A percentile compares a stretch with the other conserved stretches of the same genome.
Conservation (phyloP, 2,888 invertebrate genomes). For the Diarsia dahlii region DNA sequence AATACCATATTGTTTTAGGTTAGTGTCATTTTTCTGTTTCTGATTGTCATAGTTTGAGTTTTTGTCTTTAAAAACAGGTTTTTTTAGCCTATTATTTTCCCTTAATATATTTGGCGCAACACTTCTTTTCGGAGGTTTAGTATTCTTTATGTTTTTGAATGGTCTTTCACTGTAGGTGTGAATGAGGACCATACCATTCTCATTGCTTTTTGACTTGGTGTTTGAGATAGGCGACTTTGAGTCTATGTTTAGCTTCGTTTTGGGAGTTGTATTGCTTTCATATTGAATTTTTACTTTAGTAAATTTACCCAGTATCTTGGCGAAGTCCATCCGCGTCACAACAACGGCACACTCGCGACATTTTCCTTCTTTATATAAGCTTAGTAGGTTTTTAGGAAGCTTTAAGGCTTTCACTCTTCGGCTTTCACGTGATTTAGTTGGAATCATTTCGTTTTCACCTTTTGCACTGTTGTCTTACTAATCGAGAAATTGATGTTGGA, state of each 20-base stretch:
- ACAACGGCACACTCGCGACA: slow-evolving; percentile 87
- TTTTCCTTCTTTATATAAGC: slow-evolving; percentile 84
- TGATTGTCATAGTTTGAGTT: slow-evolving; percentile 68
- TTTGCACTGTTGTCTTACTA: slow-evolving; percentile 51
- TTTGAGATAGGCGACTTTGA: slow-evolving; percentile 73
- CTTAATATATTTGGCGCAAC: slow-evolving; percentile 77
- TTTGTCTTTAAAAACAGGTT: slow-evolving; percentile 73
- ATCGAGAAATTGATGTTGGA: slow-evolving; percentile 72
- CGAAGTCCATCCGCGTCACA: slow-evolving; percentile 88
- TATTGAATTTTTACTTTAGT: slow-evolving; percentile 89
- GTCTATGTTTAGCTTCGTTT: slow-evolving; percentile 72
- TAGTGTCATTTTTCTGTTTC: slow-evolving; percentile 64
- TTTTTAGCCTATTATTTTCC: slow-evolving; percentile 84
- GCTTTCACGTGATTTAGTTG: slow-evolving; percentile 80
- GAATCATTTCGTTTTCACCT: slow-evolving; percentile 77
- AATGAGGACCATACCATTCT: slow-evolving; percentile 87
- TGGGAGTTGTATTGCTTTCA: slow-evolving; percentile 81
- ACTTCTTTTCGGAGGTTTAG: slow-evolving; percentile 72
- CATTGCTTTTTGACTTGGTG: slow-evolving; percentile 83
- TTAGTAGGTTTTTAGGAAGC: slow-evolving; percentile 83
- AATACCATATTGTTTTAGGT: slow-evolving; percentile 83
- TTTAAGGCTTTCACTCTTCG: slow-evolving; percentile 77
- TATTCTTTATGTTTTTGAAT: slow-evolving; percentile 72
- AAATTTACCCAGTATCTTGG: slow-evolving; percentile 88
- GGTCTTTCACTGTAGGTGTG: slow-evolving; percentile 81